These are phyloP conservation scores for Paramacrobiotus metropolitanus DNA, from an alignment of 1,140 invertebrate genomes.

Conservation along the genomic window DNA sequence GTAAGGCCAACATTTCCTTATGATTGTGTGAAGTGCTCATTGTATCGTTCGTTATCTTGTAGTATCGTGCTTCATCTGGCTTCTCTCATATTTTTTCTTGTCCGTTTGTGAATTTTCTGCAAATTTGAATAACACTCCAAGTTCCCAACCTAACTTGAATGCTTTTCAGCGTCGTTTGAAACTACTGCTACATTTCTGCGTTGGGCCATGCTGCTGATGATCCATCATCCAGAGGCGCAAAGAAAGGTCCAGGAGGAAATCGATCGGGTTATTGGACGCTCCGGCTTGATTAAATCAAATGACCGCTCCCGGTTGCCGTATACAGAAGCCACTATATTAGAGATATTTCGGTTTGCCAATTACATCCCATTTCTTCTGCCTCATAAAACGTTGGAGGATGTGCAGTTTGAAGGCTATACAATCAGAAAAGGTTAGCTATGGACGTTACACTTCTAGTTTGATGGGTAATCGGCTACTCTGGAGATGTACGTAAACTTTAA, in stretches of 20 bases:
- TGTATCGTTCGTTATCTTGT: too few relatives aligned
- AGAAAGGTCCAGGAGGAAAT: slow-evolving; percentile 18
- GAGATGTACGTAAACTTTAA: too few relatives aligned
- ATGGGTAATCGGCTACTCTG: too few relatives aligned
- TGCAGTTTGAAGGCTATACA: slow-evolving; percentile 15
- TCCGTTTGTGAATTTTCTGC: too few relatives aligned
- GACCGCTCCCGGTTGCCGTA: slow-evolving; percentile 8
- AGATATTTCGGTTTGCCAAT: slow-evolving; percentile 10
- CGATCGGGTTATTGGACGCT: slow-evolving; percentile 15
- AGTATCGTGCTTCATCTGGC: too few relatives aligned
- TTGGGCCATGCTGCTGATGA: slow-evolving; percentile 20
- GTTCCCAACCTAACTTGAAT: too few relatives aligned
- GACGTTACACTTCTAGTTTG: too few relatives aligned
- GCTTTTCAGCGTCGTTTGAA: slow-evolving; percentile 13
- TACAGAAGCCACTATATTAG: neutral
- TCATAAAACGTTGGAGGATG: slow-evolving; percentile 20
- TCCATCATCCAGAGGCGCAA: slow-evolving; percentile 21
- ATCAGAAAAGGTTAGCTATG: slow-evolving; percentile 21
- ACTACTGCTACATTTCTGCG: slow-evolving; percentile 19
- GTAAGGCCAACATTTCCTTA: too few relatives aligned
- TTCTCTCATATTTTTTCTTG: too few relatives aligned
- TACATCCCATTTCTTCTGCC: slow-evolving; percentile 21
- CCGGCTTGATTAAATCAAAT: slow-evolving; percentile 13
- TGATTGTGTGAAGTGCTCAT: too few relatives aligned
- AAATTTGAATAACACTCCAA: too few relatives aligned